Conservation (phyloP, 2,113 vertebrate genomes). For the Halichoeres trimaculatus region DNA sequence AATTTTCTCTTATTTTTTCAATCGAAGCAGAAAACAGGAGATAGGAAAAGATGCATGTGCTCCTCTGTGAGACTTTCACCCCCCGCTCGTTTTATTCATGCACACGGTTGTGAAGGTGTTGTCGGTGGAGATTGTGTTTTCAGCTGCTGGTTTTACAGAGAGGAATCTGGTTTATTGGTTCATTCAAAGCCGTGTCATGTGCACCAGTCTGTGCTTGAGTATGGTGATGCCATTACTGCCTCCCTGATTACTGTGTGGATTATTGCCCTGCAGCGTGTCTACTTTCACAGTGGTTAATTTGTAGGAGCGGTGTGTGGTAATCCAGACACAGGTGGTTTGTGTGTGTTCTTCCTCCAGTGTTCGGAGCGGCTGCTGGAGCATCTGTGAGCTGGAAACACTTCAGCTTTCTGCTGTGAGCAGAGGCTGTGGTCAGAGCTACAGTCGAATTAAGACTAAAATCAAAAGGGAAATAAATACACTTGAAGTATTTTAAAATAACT, state of each 20-base stretch:
- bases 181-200: background rate
- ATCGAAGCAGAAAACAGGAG: too few relatives aligned
- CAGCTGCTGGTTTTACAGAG: background rate
- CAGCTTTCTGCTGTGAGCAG: background rate
- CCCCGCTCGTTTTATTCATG: background rate
- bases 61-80: background rate
- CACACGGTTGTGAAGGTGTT: background rate
- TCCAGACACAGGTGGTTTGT: constrained; percentile 7
- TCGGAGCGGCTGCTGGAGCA: too few relatives aligned
- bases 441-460: background rate
- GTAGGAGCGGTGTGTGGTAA: background rate
- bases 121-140: background rate
- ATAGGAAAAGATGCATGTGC: background rate
- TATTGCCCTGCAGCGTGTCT: background rate
- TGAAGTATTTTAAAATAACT: too few relatives aligned
- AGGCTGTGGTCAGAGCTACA: background rate
- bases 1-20: too few relatives aligned
- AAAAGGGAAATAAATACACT: too few relatives aligned
- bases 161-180: background rate
- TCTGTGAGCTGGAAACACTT: background rate
- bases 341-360: background rate
- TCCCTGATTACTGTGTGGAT: constrained; percentile 7
- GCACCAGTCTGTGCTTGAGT: background rate
- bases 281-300: background rate
- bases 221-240: background rate